Conservation (phyloP, 2,888 invertebrate genomes). For the Ceramica pisi region DNA sequence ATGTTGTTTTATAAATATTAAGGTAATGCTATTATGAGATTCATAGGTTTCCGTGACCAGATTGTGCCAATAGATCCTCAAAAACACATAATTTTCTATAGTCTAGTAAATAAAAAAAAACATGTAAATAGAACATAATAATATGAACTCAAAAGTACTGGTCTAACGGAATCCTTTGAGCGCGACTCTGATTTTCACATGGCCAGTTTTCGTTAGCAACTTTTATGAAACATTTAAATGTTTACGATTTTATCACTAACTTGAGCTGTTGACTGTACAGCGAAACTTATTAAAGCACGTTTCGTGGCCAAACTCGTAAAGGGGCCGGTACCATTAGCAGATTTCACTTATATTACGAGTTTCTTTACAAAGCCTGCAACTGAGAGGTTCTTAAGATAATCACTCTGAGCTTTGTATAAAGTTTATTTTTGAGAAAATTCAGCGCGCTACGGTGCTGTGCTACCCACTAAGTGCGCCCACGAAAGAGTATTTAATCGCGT, state of each 20-base stretch:
- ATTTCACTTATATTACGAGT: conserved; percentile 65
- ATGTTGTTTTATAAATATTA: neutral
- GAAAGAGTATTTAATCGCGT: conserved; percentile 41
- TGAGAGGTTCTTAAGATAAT: conserved; percentile 68
- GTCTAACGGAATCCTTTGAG: too few species aligned
- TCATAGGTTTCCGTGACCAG: too few species aligned
- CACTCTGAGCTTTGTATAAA: conserved; percentile 63
- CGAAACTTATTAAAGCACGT: conserved; percentile 26
- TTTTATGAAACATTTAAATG: too few species aligned
- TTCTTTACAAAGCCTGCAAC: conserved; percentile 65
- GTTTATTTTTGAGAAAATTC: conserved; percentile 63
- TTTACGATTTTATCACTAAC: neutral
- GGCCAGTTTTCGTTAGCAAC: too few species aligned
- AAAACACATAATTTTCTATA: too few species aligned
- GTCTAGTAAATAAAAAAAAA: too few species aligned
- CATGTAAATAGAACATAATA: too few species aligned
- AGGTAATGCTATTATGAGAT: too few species aligned
- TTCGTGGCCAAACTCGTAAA: conserved; percentile 57
- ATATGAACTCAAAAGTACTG: too few species aligned
- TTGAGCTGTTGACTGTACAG: conserved; percentile 29
- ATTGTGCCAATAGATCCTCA: too few species aligned
- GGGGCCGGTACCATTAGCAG: conserved; percentile 60
- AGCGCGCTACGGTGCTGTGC: conserved; percentile 19
- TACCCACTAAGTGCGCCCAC: conserved; percentile 30
- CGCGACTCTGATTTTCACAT: too few species aligned